Evolutionary conservation across 2,113 vertebrate genomes (phyloP).

Genomic region (Morone chrysops): DNA sequence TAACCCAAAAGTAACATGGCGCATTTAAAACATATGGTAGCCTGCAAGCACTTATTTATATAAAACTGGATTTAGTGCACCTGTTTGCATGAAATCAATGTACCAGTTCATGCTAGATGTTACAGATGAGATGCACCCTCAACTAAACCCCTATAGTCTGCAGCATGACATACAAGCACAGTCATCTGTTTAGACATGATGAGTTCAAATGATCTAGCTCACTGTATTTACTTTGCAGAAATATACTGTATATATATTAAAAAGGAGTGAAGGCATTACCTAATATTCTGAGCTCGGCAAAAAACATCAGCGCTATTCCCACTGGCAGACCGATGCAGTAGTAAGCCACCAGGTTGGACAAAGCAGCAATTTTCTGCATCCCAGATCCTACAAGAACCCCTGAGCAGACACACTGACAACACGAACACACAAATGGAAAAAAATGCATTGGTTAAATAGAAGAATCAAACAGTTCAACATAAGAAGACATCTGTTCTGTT

Average conservation of each 20-base stretch:
- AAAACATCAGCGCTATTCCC: conserved; percentile 86
- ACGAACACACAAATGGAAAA: conserved; percentile 21
- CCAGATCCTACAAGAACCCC: conserved; percentile 89
- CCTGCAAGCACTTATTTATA: no score
- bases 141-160: background rate
- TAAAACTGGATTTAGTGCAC: no score
- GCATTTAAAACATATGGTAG: no score
- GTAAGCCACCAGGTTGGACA: conserved; percentile 85
- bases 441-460: background rate
- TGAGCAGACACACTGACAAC: conserved; percentile 83
- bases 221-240: background rate
- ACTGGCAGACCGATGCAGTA: conserved; percentile 87
- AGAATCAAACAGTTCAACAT: background rate
- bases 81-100: background rate
- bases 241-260: background rate
- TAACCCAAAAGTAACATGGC: no score
- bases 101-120: background rate
- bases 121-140: background rate
- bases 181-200: background rate
- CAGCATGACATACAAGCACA: background rate
- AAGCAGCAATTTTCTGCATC: conserved; percentile 90
- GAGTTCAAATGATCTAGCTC: background rate
- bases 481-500: background rate
- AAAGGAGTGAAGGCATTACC: conserved; percentile 75
- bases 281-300: conserved; percentile 82